Conservation (phyloP, 2,888 invertebrate species). For the Drosophila koepferae region DNA sequence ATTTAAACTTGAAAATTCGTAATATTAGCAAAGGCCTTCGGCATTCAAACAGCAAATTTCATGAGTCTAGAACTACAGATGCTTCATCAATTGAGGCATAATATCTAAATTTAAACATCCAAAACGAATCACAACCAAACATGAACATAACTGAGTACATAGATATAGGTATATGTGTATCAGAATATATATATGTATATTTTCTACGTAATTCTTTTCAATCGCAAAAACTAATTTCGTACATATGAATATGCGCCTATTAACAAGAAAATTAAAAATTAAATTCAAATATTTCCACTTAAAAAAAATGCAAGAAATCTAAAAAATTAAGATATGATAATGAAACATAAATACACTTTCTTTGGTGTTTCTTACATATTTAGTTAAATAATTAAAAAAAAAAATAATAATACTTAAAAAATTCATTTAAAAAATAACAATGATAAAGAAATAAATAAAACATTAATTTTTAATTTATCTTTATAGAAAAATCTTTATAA, state of each 20-base stretch:
- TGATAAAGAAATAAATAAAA: no score
- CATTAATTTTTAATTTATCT: no score
- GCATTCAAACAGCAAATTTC: constrained; percentile 36
- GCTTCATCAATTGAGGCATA: constrained; percentile 54
- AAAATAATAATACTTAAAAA: no score
- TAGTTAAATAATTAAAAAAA: neutral
- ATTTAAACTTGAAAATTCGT: constrained; percentile 47
- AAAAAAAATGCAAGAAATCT: neutral
- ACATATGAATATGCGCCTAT: constrained; percentile 46
- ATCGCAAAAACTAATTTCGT: constrained; percentile 33
- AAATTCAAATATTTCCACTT: constrained; percentile 41
- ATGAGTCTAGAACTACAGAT: constrained; percentile 30
- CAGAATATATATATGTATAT: constrained; percentile 2
- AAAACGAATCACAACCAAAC: constrained; percentile 40
- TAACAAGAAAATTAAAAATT: constrained; percentile 71
- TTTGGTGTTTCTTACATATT: neutral
- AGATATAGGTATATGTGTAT: neutral
- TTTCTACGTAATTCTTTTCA: constrained; percentile 34
- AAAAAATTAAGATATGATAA: neutral
- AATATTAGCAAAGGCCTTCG: constrained; percentile 24
- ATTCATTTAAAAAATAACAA: no score
- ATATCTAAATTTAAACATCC: constrained; percentile 60
- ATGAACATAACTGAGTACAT: constrained; percentile 31
- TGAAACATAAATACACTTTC: constrained; percentile 27
- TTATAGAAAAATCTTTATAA: no score